Conservation (phyloP, 2,888 invertebrate species). For the Perithous albicinctus region DNA sequence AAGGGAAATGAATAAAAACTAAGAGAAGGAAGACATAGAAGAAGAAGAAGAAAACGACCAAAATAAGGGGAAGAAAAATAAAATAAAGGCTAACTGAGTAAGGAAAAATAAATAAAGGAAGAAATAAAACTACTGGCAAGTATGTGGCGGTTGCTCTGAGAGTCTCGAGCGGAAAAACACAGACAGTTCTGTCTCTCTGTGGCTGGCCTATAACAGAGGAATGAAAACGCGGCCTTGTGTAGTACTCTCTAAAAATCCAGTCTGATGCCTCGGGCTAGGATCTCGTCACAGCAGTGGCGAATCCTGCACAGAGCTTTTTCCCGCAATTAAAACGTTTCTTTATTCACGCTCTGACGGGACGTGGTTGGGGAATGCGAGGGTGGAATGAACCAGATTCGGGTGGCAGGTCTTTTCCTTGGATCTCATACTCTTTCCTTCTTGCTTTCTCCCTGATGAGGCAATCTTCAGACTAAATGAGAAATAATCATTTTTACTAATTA, state of each 20-base stretch:
- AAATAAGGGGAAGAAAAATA: conserved; percentile 4
- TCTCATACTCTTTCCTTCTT: too few relatives aligned
- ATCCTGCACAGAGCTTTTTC: conserved; percentile 56
- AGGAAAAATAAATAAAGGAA: conserved; percentile 45
- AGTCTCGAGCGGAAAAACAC: conserved; percentile 30
- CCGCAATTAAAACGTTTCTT: conserved; percentile 73
- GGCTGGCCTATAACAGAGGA: conserved; percentile 22
- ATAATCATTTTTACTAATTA: too few relatives aligned
- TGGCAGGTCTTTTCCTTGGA: too few relatives aligned
- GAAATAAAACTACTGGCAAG: conserved; percentile 46
- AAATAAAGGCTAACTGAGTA: conserved; percentile 46
- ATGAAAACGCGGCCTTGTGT: conserved; percentile 49
- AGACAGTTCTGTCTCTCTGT: background rate
- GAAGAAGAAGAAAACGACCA: conserved; percentile 5
- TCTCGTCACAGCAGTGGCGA: conserved; percentile 42
- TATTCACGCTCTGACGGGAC: conserved; percentile 62
- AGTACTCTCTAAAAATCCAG: conserved; percentile 6
- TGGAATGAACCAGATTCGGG: conserved; percentile 57
- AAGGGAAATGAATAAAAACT: conserved; percentile 46
- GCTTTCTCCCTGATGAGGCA: too few relatives aligned
- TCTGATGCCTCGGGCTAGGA: conserved; percentile 30
- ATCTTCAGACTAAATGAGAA: too few relatives aligned
- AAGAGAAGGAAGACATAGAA: conserved; percentile 14
- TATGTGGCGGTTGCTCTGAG: conserved; percentile 27
- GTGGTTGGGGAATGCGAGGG: conserved; percentile 28